Conservation (phyloP, 2,888 invertebrate species). For the Rhodophaea formosa region DNA sequence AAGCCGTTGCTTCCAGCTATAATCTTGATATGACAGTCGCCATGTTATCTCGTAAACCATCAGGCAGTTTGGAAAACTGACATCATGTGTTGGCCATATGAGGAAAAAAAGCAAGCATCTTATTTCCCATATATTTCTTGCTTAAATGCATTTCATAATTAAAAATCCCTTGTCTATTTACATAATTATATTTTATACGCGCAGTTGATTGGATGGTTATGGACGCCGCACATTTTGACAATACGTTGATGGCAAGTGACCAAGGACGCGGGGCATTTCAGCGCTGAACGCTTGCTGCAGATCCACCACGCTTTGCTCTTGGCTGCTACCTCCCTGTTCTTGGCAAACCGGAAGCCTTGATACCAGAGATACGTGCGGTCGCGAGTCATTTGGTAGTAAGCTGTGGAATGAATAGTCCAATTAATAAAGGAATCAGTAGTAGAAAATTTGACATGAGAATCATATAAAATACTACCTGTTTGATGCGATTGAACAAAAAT, state of each 20-base stretch:
- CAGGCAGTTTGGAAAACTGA: too few species aligned
- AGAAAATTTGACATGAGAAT: too few species aligned
- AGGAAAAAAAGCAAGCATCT: neutral
- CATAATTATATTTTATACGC: neutral
- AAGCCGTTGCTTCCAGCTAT: too few species aligned
- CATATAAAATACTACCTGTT: too few species aligned
- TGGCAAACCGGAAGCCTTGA: slow-evolving; percentile 33
- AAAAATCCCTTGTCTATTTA: neutral
- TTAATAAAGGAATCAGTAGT: too few species aligned
- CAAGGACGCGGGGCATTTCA: slow-evolving; percentile 4
- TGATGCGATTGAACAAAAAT: too few species aligned
- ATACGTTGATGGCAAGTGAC: neutral
- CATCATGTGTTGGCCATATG: too few species aligned
- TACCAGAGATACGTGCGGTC: slow-evolving; percentile 11
- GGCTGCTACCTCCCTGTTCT: slow-evolving; percentile 20
- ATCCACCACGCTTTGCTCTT: slow-evolving; percentile 38
- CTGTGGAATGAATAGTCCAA: neutral
- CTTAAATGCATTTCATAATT: neutral
- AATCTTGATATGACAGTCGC: too few species aligned
- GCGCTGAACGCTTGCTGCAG: slow-evolving; percentile 30
- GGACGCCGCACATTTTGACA: slow-evolving; percentile 1
- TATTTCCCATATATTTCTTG: neutral
- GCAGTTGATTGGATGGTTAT: neutral
- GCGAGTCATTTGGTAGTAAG: neutral
- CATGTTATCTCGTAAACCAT: too few species aligned